Evolutionary conservation across 1,140 invertebrate genomes (phyloP).

Genomic region (Bursaphelenchus mucronatus): DNA sequence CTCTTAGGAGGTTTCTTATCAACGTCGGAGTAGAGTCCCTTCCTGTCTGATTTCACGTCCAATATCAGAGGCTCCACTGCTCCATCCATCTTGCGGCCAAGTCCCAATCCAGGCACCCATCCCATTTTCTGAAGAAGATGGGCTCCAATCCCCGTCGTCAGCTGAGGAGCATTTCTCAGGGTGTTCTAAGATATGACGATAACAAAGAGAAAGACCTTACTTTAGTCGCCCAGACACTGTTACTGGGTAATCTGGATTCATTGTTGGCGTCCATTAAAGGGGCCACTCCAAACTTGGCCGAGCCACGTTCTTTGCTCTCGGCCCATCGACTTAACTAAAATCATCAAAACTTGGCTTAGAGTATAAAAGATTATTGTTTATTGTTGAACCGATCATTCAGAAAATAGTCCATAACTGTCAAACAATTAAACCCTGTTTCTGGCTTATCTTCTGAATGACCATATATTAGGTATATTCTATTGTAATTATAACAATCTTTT

Average conservation of each 20-base stretch:
- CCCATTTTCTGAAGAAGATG: conserved; percentile 16
- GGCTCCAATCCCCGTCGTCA: conserved; percentile 5
- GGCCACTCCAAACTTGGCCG: conserved; percentile 16
- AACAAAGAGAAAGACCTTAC: neutral
- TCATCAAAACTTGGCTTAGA: neutral
- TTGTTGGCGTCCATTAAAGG: neutral
- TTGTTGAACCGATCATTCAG: neutral
- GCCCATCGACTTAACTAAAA: conserved; percentile 16
- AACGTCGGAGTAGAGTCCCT: conserved; percentile 7
- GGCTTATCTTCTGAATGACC: neutral
- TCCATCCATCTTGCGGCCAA: conserved; percentile 15
- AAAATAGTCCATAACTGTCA: neutral
- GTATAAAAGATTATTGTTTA: neutral
- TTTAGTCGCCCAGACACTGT: conserved; percentile 20
- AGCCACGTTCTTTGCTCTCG: neutral
- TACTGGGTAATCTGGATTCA: neutral
- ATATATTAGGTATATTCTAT: neutral
- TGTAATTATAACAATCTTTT: neutral
- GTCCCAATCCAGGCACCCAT: conserved; percentile 8
- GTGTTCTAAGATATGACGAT: conserved; percentile 4
- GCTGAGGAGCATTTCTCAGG: conserved; percentile 12
- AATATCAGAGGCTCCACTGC: conserved; percentile 11
- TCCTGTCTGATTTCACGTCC: conserved; percentile 16
- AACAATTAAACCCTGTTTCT: neutral
- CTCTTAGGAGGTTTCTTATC: conserved; percentile 7